Evolutionary conservation across 2,113 vertebrate genomes (phyloP).

Genomic region (Tragulus kanchil): DNA sequence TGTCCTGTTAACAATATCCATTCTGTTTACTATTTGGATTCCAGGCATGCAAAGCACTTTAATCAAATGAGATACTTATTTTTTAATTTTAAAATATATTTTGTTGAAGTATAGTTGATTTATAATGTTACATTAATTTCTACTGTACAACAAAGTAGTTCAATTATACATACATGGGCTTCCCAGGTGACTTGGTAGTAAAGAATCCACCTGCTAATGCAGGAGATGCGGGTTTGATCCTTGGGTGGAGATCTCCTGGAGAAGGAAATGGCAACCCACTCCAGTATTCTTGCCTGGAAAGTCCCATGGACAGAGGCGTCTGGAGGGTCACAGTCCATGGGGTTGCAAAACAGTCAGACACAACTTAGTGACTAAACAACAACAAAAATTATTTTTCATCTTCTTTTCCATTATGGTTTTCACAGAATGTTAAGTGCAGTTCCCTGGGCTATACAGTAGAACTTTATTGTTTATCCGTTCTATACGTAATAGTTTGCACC

Average conservation of each 20-base stretch:
- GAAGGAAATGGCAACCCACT: too few species aligned
- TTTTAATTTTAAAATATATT: neutral
- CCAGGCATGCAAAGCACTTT: slow-evolving; percentile 27
- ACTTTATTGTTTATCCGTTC: neutral
- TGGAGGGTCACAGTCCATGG: too few species aligned
- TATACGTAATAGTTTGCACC: neutral
- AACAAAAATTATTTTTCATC: neutral
- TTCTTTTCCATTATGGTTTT: neutral
- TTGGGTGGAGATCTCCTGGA: too few species aligned
- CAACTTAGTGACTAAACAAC: too few species aligned
- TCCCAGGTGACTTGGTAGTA: too few species aligned
- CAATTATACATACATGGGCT: neutral
- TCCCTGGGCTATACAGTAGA: neutral
- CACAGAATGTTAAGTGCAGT: neutral
- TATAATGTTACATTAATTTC: neutral
- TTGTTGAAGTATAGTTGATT: neutral
- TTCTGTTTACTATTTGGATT: slow-evolving; percentile 55
- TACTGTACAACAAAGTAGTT: neutral
- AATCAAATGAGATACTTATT: neutral
- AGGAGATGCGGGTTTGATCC: too few species aligned
- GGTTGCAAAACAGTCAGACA: too few species aligned
- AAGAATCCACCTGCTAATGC: too few species aligned
- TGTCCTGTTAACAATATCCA: slow-evolving; percentile 8
- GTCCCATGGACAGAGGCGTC: too few species aligned
- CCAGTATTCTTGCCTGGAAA: too few species aligned